Base-by-base conservation (phyloP, 2,113 vertebrate genomes). In the Strigops habroptila region DNA sequence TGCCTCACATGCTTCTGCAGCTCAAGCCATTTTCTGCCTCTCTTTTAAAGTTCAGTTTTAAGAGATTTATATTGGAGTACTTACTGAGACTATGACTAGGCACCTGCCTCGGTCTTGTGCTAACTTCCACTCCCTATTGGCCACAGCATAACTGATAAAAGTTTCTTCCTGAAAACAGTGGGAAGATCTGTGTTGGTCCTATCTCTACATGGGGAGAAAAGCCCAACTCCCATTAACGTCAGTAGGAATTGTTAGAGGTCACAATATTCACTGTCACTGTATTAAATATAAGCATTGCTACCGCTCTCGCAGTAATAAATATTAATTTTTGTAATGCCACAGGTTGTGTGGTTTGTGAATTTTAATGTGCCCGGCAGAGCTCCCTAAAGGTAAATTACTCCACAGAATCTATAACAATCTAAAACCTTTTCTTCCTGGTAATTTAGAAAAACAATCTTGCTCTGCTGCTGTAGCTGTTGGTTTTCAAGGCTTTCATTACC, bases 401-500 rank as follows among this genome's bases (percentile, higher is more conserved):
- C 8, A 7, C 68, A 67, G 82, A 70, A 82, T 80, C 75, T 37
- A 23, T 33, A 82, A 37, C 41, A 91, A 55, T 35, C n/a, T 17
- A 83, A 88, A 93, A 12, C 23, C 37, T 80, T 80, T 78, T 75
- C 64, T 83, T 86, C 46, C 59, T 82, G 62, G 33, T 65, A 71
- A 91, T 95, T 88, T 96, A 71, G 78, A 80, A 96, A 76, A 88
- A 64, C 35, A 60, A 18, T 78, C 68, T 93, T 69, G 24, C 73
- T 84, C 23, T 90, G 64, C 88, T 71, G 59, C 73, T 74, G 64
- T 90, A 95, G 95, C 59, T 90, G 71, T 10, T 94, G 73, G 27
- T 68, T 94, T 93, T 88, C 86, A 86, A 90, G 76, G n/a, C 52
- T 96, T 96, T 90, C 88, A 84, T 90, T 84, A 75, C 80, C 48